phyloP scores from a whole-genome alignment of 2,797 vertebrate genomes.

The Cossypha dichroa region DNA sequence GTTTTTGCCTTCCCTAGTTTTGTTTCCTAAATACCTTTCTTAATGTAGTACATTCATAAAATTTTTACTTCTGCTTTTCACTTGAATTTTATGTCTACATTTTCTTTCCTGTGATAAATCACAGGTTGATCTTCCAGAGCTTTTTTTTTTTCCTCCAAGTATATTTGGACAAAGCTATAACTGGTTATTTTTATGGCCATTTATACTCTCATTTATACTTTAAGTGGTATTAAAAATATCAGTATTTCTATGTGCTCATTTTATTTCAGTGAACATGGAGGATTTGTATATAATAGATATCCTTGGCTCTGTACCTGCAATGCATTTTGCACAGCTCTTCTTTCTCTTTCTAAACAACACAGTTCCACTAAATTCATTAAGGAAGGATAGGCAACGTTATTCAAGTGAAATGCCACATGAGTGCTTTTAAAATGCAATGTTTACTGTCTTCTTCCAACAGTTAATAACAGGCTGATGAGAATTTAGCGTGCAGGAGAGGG shows the following conservation, averaged over 20 bases:
- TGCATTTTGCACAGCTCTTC: neutral
- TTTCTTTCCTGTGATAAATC: neutral
- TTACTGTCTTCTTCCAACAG: conserved; percentile 51
- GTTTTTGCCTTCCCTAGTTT: neutral
- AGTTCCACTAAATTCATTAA: conserved; percentile 33
- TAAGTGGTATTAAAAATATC: neutral
- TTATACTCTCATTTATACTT: neutral
- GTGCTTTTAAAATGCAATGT: conserved; percentile 28
- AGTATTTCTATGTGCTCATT: neutral
- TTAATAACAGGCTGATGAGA: conserved; percentile 56
- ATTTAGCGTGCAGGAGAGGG: conserved; percentile 59
- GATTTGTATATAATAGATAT: neutral
- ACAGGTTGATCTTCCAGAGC: neutral
- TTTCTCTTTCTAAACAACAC: neutral
- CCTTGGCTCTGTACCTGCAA: neutral
- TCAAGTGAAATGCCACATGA: neutral
- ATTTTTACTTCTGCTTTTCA: neutral
- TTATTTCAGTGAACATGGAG: neutral
- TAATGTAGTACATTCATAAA: rapidly evolving
- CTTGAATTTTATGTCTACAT: rapidly evolving
- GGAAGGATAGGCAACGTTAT: neutral
- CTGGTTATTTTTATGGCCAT: neutral
- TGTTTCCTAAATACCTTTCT: neutral
- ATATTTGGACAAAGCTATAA: neutral
- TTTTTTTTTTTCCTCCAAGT: neutral